Evolutionary conservation across 2,888 invertebrate species (phyloP).

Genomic region (Melolontha melolontha): DNA sequence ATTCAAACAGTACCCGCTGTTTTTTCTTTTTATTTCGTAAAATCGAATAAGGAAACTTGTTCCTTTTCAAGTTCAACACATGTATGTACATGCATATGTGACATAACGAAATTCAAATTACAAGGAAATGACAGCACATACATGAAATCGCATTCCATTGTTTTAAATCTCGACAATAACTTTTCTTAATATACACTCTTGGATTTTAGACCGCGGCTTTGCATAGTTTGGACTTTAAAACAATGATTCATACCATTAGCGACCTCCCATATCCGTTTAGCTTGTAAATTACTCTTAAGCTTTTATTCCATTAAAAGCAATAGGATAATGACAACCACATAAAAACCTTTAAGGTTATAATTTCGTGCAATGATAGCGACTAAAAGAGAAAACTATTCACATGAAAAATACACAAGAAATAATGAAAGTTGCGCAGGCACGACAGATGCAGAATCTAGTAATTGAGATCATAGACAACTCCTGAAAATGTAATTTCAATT

Average conservation of each 20-base stretch:
- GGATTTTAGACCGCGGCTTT: slow-evolving; percentile 3
- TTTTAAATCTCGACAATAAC: too few species aligned
- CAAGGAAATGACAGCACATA: too few species aligned
- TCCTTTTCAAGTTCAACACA: too few species aligned
- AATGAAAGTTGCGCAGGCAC: neutral
- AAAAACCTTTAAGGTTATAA: slow-evolving; percentile 15
- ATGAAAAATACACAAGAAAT: neutral
- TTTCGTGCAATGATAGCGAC: slow-evolving; percentile 13
- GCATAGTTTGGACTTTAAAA: slow-evolving; percentile 4
- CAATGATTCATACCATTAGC: slow-evolving; percentile 30
- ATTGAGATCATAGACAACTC: too few species aligned
- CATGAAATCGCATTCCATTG: too few species aligned
- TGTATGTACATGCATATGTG: too few species aligned
- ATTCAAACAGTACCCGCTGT: too few species aligned
- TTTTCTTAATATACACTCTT: slow-evolving; percentile 1
- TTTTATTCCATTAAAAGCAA: slow-evolving; percentile 36
- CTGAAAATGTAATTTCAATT: too few species aligned
- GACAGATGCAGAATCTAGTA: too few species aligned
- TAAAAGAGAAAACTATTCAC: neutral
- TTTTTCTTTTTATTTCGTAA: too few species aligned
- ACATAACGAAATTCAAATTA: too few species aligned
- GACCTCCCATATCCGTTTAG: slow-evolving; percentile 3
- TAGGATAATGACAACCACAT: slow-evolving; percentile 22
- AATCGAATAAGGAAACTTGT: too few species aligned
- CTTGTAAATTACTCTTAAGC: slow-evolving; percentile 23